phyloP scores from a whole-genome alignment of 2,888 invertebrate genomes.

The Agriopis leucophaearia region DNA sequence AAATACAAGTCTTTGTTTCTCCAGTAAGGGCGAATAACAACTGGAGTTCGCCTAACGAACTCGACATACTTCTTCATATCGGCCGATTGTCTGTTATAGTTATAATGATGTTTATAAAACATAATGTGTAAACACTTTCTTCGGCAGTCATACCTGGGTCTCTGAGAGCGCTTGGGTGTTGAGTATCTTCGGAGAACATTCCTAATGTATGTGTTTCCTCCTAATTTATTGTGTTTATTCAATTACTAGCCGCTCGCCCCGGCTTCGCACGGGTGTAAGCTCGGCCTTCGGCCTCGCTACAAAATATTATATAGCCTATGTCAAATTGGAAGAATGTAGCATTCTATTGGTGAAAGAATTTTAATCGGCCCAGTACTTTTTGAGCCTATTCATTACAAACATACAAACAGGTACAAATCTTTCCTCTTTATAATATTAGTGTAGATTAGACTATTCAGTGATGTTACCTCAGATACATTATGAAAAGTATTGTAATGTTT shows the following conservation, averaged over 20 bases:
- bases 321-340: too few relatives aligned
- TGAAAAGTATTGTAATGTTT: constrained; percentile 59
- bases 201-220: constrained; percentile 8
- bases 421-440: too few relatives aligned
- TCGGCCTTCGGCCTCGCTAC: too few relatives aligned
- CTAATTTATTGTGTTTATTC: constrained; percentile 13
- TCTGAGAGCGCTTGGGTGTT: constrained; percentile 34
- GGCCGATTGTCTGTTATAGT: constrained; percentile 58
- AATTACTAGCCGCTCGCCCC: too few relatives aligned
- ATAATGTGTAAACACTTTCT: constrained; percentile 58
- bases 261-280: too few relatives aligned
- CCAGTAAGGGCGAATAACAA: constrained; percentile 39
- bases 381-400: too few relatives aligned
- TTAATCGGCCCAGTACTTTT: too few relatives aligned
- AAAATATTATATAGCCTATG: too few relatives aligned
- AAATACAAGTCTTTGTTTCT: constrained; percentile 33
- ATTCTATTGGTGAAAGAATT: too few relatives aligned
- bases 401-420: too few relatives aligned
- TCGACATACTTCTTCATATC: constrained; percentile 60
- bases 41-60: constrained; percentile 49
- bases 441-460: constrained; percentile 5
- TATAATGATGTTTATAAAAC: constrained; percentile 78
- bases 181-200: constrained; percentile 38
- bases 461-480: constrained; percentile 56
- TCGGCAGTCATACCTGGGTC: constrained; percentile 56